A percentile compares a stretch with the other conserved stretches of the same genome.
Conservation (phyloP, 2,113 vertebrate species). For the Aspidoscelis tigris region DNA sequence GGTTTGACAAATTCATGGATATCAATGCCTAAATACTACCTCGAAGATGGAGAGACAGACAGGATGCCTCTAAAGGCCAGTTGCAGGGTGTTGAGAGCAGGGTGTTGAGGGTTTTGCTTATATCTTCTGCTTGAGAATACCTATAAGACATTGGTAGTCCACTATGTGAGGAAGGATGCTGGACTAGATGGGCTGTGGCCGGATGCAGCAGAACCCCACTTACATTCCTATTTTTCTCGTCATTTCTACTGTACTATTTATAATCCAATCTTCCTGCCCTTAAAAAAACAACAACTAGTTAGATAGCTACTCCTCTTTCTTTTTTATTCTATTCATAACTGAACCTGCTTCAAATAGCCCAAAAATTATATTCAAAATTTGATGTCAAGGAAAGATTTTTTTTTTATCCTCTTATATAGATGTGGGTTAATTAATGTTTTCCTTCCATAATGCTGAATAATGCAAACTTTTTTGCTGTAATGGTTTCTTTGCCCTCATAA, state of each 20-base stretch:
- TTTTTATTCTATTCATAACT: neutral
- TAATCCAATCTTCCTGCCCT: neutral
- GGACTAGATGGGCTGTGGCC: no score
- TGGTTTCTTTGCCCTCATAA: conserved; percentile 45
- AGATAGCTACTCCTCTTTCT: neutral
- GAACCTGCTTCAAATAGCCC: conserved; percentile 25
- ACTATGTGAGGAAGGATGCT: no score
- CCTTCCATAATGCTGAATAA: conserved; percentile 24
- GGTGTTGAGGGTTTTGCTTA: no score
- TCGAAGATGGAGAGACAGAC: no score
- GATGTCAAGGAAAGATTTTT: neutral
- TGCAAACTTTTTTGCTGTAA: conserved; percentile 39
- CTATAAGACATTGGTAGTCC: no score
- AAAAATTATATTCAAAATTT: conserved; percentile 19
- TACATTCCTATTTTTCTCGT: neutral
- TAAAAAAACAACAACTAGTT: neutral
- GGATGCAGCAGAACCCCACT: neutral
- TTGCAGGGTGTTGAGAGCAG: no score
- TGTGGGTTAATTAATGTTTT: conserved; percentile 61
- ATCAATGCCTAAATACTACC: no score
- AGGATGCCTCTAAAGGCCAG: no score
- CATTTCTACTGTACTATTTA: neutral
- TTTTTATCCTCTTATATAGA: conserved; percentile 31
- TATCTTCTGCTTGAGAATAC: no score
- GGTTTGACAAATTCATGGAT: no score